Base-by-base conservation (phyloP, 1,140 invertebrate species). In the Himalopsyche phryganea region DNA sequence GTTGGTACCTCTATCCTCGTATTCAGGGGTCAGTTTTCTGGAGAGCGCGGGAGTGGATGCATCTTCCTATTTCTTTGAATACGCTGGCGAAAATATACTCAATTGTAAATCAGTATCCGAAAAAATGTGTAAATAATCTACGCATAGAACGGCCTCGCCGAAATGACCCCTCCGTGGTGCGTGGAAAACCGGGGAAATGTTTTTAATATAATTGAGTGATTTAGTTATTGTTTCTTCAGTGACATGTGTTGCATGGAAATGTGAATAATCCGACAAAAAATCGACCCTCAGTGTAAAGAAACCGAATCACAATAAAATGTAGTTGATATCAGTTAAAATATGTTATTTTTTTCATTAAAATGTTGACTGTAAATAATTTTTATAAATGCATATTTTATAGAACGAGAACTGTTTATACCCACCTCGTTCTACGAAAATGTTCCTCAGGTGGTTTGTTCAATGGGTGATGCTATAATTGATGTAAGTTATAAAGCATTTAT, bases 391-490 rank as follows among this genome's bases (percentile, higher is more conserved):
- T 28, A 28, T 28, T 28, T 28, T 28, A 5, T n/a, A 28, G 17
- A 49, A 42, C 45, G 33, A 49, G 45, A 38, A 42, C 45, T 56
- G 54, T 49, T 48, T 41, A 15, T 14, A 49, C 32, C 28, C 15
- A 36, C 13, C 38, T 42, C 33, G 38, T 42, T 49, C 23, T 49
- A 48, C 19, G 35, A 50, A 56, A 56, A 49, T 56, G 54, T 49
- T 56, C 54, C 46, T 56, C 54, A 56, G 61, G 61, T 63, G 61
- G 61, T 63, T 63, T 56, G 40, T 17, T 59, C 36, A 47, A 59
- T 33, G 61, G 48, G 41, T 48, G 41, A 59, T 42, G 40, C n/a
- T 35, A 23, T 40, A 41, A 59, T 63, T 45, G 55, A 56, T 50
- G 61, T 63, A 56, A 57, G 54, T 17, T 11, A 19, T 15, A 10